Conservation (phyloP, 2,113 vertebrate species). For the Spermophilus dauricus region DNA sequence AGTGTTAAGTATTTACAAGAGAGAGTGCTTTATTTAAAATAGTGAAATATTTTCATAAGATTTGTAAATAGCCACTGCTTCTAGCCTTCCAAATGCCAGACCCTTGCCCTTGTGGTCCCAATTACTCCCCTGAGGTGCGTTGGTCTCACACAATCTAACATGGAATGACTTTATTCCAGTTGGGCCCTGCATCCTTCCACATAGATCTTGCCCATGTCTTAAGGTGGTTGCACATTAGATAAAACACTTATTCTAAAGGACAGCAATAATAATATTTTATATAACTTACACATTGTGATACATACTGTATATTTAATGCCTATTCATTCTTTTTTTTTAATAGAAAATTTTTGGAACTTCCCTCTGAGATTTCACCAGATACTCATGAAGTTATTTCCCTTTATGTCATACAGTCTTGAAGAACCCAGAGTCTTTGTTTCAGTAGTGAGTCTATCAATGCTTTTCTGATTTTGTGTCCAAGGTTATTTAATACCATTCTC, state of each 20-base stretch:
- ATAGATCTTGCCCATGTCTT: background rate
- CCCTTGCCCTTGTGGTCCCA: background rate
- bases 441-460: background rate
- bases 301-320: background rate
- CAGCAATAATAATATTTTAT: background rate
- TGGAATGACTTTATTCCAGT: background rate
- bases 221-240: slow-evolving; percentile 17
- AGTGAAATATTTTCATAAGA: background rate
- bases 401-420: background rate
- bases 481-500: background rate
- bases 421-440: background rate
- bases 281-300: background rate
- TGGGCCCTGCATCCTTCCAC: background rate
- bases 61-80: background rate
- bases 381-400: slow-evolving; percentile 1
- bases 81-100: background rate
- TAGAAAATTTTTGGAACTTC: background rate
- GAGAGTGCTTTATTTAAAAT: slow-evolving; percentile 1
- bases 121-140: background rate
- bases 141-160: background rate
- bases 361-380: slow-evolving; percentile 22
- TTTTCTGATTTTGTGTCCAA: slow-evolving; percentile 6
- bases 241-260: slow-evolving; percentile 19
- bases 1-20: background rate
- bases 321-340: slow-evolving; percentile 36